A percentile compares a stretch with the other conserved stretches of the same genome.
Conservation (phyloP, 2,113 vertebrate species). For the Dermatemys mawii region DNA sequence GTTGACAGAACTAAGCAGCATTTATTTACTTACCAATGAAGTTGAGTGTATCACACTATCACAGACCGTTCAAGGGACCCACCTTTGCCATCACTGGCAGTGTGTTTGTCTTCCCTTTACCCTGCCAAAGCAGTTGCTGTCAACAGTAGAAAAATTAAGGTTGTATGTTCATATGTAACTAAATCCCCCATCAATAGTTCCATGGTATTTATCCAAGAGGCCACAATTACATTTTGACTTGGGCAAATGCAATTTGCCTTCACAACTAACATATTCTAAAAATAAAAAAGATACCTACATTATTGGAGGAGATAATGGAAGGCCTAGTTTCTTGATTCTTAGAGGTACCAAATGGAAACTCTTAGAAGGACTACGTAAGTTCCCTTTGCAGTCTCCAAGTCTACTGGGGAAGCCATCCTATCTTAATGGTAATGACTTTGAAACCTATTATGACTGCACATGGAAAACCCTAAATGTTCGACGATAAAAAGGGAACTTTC, state of each 20-base stretch:
- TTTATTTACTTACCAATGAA: background rate
- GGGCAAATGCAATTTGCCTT: background rate
- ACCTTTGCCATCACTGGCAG: background rate
- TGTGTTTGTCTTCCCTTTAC: background rate
- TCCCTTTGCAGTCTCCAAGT: background rate
- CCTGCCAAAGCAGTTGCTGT: background rate
- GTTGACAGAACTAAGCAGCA: background rate
- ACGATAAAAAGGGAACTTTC: background rate
- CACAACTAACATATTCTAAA: background rate
- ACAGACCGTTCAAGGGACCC: background rate
- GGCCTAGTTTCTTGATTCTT: background rate
- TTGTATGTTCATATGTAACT: background rate
- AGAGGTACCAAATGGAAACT: background rate
- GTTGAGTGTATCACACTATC: background rate
- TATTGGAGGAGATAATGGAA: background rate
- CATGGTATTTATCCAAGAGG: background rate
- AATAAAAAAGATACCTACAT: background rate
- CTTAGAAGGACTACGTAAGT: background rate
- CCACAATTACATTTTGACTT: background rate
- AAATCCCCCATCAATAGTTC: background rate
- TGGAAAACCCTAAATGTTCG: background rate
- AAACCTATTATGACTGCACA: background rate
- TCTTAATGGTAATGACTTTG: background rate
- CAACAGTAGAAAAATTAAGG: background rate
- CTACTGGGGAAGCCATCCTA: background rate